phyloP scores from a whole-genome alignment of 2,888 invertebrate genomes.

The Colletes collaris region DNA sequence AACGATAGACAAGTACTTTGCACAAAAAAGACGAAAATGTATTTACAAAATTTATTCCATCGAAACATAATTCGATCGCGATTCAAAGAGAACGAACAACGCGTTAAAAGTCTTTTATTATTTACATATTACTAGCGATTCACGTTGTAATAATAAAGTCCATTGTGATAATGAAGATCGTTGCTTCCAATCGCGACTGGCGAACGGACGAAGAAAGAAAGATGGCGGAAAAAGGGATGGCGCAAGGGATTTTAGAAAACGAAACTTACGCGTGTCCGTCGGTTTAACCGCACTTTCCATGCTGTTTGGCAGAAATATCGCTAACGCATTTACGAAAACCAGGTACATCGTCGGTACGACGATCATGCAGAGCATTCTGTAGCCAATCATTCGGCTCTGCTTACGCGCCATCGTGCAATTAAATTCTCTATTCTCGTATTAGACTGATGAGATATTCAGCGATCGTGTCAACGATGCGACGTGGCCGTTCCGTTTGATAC shows the following conservation, averaged over 20 bases:
- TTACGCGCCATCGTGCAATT: constrained; percentile 72
- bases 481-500: constrained; percentile 65
- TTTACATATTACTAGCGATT: too few relatives aligned
- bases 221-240: too few relatives aligned
- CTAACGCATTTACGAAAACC: constrained; percentile 69
- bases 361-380: constrained; percentile 75
- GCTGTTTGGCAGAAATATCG: constrained; percentile 58
- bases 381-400: constrained; percentile 74
- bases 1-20: too few relatives aligned
- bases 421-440: not conserved
- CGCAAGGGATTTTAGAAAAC: not conserved
- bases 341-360: constrained; percentile 77
- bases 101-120: too few relatives aligned
- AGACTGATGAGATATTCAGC: not conserved
- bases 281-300: constrained; percentile 25
- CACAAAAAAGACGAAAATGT: too few relatives aligned
- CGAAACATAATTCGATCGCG: too few relatives aligned
- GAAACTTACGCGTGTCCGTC: constrained; percentile 70
- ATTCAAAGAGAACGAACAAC: too few relatives aligned
- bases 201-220: not conserved
- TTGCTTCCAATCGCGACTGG: not conserved
- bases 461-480: constrained; percentile 22
- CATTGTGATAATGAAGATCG: too few relatives aligned
- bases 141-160: too few relatives aligned
- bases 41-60: too few relatives aligned